Evolutionary conservation across 2,113 vertebrate species (phyloP).

Genomic region (Protomyctophum bolini): DNA sequence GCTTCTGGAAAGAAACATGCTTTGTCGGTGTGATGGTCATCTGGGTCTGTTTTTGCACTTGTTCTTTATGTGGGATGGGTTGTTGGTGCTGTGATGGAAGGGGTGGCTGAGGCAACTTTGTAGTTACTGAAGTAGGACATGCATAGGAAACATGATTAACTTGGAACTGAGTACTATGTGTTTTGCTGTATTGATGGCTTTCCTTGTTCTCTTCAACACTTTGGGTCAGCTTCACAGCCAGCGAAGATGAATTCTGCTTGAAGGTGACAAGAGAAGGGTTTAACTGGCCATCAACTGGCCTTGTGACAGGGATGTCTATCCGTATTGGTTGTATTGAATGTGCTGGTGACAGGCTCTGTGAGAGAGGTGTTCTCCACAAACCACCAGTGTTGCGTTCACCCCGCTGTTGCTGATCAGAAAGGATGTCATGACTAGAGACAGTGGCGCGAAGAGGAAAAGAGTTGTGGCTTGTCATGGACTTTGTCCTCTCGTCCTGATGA

Average conservation of each 20-base stretch:
- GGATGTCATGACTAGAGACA: conserved; percentile 82
- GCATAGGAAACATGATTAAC: neutral
- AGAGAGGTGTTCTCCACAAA: conserved; percentile 86
- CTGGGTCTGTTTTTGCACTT: conserved; percentile 72
- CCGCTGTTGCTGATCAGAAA: conserved; percentile 76
- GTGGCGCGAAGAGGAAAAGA: conserved; percentile 82
- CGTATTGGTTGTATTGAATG: conserved; percentile 81
- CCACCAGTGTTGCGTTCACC: conserved; percentile 77
- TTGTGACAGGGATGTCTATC: conserved; percentile 85
- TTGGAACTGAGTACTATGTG: conserved; percentile 15
- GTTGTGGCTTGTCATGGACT: conserved; percentile 69
- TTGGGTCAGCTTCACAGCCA: conserved; percentile 10
- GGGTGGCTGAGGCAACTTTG: conserved; percentile 54
- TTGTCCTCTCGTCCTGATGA: conserved; percentile 52
- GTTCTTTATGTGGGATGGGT: conserved; percentile 51
- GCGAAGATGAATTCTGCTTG: conserved; percentile 20
- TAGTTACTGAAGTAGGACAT: conserved; percentile 51
- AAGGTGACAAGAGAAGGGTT: conserved; percentile 68
- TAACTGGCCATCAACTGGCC: conserved; percentile 63
- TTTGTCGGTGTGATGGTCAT: conserved; percentile 72
- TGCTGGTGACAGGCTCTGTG: conserved; percentile 69
- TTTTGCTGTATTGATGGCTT: neutral
- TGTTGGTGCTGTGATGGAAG: conserved; percentile 46
- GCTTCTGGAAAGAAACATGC: conserved; percentile 87
- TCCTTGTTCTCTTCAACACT: conserved; percentile 8